Evolutionary conservation across 2,888 invertebrate species (phyloP), one percentile per base, ranked within the genome.

Genomic region (Ceriagrion tenellum): DNA sequence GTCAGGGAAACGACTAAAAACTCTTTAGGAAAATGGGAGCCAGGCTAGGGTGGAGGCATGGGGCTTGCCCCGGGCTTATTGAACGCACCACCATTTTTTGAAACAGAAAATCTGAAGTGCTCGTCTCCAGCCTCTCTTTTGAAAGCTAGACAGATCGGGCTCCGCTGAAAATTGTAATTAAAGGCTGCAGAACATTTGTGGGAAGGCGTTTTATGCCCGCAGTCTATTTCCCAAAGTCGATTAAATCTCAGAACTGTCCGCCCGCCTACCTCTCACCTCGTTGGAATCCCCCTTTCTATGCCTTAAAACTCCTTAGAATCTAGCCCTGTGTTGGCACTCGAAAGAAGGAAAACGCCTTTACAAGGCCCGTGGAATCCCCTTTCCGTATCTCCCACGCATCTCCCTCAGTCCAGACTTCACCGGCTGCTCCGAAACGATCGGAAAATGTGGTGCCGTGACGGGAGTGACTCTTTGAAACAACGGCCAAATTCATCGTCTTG

Each of bases 211-310:
- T 12, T 4, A 6, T 4, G 81, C 16, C 35, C 13, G 35, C 13
- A 16, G 35, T 35, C 16, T 16, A 26, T 81, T 89, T 93, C 47
- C 69, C 69, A 0, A 35, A 47, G 93, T 81, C 74, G 93, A 93
- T 93, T 93, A 74, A n/a, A 93, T 93, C 93, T 93, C 40, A 69
- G n/a, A 47, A 63, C n/a, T 93, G 93, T 74, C 69, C 69, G 13
- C 69, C 47, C 93, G 26, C 35, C 59, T 93, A n/a, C 63, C 30
- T 47, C 89, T 47, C 89, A 89, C 89, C n/a, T 26, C n/a, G 23
- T n/a, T 26, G 55, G 26, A 16, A n/a, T 55, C 55, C 55, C 55
- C 89, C n/a, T 47, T n/a, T 18, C 89, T 55, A 55, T n/a, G 6
- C 89, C 35, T 26, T 35, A 35, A 47, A 47, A 47, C 47, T 47